These are phyloP conservation scores for Xanthia icteritia DNA, from an alignment of 2,888 invertebrate genomes.

Conservation along the genomic window DNA sequence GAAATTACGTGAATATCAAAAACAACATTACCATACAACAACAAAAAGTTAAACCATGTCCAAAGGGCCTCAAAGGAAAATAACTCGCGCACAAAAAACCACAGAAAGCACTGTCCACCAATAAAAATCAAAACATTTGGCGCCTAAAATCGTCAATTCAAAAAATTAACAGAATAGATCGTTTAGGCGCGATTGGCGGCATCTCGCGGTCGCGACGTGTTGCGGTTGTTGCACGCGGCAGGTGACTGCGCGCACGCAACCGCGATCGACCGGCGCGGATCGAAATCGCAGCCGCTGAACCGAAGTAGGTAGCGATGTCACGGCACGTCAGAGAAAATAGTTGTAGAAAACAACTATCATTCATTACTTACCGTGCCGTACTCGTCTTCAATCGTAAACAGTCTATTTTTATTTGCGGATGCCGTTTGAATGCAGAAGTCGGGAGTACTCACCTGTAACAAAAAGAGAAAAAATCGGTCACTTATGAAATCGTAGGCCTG, in stretches of 20 bases:
- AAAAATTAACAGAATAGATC: slow-evolving; percentile 69
- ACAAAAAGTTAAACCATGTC: slow-evolving; percentile 64
- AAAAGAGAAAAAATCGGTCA: slow-evolving; percentile 76
- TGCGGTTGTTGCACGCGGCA: slow-evolving; percentile 79
- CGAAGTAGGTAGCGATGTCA: slow-evolving; percentile 85
- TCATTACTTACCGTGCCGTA: slow-evolving; percentile 79
- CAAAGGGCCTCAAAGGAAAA: slow-evolving; percentile 68
- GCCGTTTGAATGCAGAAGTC: slow-evolving; percentile 76
- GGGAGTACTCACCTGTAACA: slow-evolving; percentile 79
- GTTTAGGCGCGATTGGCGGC: slow-evolving; percentile 72
- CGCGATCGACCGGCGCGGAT: slow-evolving; percentile 72
- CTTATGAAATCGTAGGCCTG: slow-evolving; percentile 64
- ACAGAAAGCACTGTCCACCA: slow-evolving; percentile 70
- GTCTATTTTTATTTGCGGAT: slow-evolving; percentile 79
- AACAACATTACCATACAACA: slow-evolving; percentile 65
- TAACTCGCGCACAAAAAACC: slow-evolving; percentile 67
- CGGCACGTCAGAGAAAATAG: slow-evolving; percentile 82
- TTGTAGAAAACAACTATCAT: slow-evolving; percentile 82
- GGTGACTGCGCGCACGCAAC: slow-evolving; percentile 81
- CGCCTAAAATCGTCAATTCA: slow-evolving; percentile 72
- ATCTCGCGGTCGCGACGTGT: slow-evolving; percentile 75
- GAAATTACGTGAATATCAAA: slow-evolving; percentile 21
- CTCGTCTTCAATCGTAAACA: slow-evolving; percentile 70
- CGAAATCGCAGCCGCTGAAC: slow-evolving; percentile 76
- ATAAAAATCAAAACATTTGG: slow-evolving; percentile 58